Conservation (phyloP, 53 echinoderm and acorn worm genomes). For the Pentamera pediparva region DNA sequence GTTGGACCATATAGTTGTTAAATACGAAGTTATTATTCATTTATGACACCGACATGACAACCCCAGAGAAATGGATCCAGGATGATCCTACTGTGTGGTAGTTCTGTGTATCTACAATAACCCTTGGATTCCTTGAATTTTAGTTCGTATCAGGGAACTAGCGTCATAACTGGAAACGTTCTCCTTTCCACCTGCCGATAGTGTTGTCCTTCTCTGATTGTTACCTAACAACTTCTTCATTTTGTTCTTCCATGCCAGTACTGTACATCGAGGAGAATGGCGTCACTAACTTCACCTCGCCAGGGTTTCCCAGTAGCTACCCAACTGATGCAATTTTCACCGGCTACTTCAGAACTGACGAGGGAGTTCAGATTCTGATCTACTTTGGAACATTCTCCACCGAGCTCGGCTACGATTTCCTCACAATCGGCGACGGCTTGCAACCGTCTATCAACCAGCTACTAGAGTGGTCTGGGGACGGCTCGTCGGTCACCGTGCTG, state of each 20-base stretch:
- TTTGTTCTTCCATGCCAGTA: background rate
- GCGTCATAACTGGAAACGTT: too few species aligned
- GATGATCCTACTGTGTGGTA: too few species aligned
- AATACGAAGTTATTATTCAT: too few species aligned
- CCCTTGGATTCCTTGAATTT: too few species aligned
- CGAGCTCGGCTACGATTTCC: conserved; percentile 1
- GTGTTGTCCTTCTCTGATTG: too few species aligned
- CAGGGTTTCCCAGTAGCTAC: conserved; percentile 3
- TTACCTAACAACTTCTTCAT: too few species aligned
- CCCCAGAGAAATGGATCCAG: too few species aligned
- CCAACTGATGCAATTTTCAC: background rate
- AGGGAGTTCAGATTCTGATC: conserved; percentile 9
- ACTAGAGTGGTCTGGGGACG: background rate
- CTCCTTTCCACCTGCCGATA: too few species aligned
- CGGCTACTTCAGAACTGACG: background rate
- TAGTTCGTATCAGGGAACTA: too few species aligned
- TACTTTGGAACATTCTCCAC: background rate
- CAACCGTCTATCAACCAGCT: background rate
- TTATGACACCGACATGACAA: too few species aligned
- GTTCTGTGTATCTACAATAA: too few species aligned
- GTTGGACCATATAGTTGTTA: too few species aligned
- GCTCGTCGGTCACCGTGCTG: background rate
- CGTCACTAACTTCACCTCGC: background rate
- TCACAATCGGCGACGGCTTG: background rate
- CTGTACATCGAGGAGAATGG: background rate